A percentile compares a stretch with the other conserved stretches of the same genome.
Conservation (phyloP, 2,113 vertebrate genomes). For the Pseudopodoces humilis region DNA sequence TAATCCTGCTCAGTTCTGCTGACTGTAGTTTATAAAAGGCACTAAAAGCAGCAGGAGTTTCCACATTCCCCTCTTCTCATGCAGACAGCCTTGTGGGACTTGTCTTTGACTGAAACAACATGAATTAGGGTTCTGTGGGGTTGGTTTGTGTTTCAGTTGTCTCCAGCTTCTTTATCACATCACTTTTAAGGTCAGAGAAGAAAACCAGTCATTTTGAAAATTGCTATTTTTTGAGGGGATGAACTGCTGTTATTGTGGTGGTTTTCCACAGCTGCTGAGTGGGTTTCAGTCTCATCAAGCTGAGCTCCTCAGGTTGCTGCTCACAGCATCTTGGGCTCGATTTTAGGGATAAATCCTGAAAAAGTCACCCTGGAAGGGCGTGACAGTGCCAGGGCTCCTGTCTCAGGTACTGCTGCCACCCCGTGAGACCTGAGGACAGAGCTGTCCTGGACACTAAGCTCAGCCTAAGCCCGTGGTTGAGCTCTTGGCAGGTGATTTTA, state of each 20-base stretch:
- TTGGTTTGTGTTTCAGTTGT: not conserved
- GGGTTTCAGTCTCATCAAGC: not conserved
- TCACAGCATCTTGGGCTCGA: not conserved
- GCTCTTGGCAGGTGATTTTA: not conserved
- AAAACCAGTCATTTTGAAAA: not conserved
- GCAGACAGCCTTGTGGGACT: constrained; percentile 6
- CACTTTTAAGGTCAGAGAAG: constrained; percentile 5
- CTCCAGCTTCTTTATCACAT: not conserved
- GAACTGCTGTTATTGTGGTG: not conserved
- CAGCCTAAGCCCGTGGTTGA: not conserved
- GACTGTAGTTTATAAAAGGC: not conserved
- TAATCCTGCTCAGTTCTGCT: not conserved
- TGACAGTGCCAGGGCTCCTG: not conserved
- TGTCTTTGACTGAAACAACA: not conserved
- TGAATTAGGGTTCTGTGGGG: not conserved
- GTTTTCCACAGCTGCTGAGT: not conserved
- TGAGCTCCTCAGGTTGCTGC: not conserved
- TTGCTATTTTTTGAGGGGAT: not conserved
- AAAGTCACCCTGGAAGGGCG: not conserved
- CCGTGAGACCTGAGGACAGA: not conserved
- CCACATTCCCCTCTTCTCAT: not conserved
- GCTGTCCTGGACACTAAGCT: not conserved
- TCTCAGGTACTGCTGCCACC: not conserved
- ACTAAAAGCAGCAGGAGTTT: constrained; percentile 29
- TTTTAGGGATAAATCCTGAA: not conserved